phyloP scores from a whole-genome alignment of 2,888 invertebrate genomes.

The Stomorhina lunata region DNA sequence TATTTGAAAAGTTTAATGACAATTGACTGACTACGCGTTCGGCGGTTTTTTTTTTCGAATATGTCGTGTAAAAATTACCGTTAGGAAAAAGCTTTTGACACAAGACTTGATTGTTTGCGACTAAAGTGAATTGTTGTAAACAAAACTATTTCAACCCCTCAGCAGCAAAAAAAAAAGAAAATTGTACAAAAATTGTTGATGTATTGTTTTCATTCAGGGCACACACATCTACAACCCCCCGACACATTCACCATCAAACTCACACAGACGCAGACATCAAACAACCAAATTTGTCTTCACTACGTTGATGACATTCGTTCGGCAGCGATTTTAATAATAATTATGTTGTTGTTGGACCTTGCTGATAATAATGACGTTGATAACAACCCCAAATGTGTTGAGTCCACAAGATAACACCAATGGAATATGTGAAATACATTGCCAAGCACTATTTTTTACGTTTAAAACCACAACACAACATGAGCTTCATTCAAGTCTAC shows the following conservation, averaged over 20 bases:
- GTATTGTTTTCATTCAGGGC: slow-evolving; percentile 49
- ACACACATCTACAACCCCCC: no score
- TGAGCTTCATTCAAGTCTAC: slow-evolving; percentile 22
- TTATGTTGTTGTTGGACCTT: slow-evolving; percentile 25
- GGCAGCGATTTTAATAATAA: slow-evolving; percentile 32
- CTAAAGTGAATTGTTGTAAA: slow-evolving; percentile 62
- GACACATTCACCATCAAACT: neutral
- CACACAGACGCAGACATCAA: slow-evolving; percentile 8
- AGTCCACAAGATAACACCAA: slow-evolving; percentile 1
- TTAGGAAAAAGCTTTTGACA: slow-evolving; percentile 56
- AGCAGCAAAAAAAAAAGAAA: slow-evolving; percentile 23
- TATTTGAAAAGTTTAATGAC: neutral
- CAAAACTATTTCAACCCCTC: slow-evolving; percentile 66
- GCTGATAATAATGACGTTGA: slow-evolving; percentile 30
- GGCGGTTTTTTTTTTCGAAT: neutral
- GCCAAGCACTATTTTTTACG: neutral
- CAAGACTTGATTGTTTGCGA: slow-evolving; percentile 62
- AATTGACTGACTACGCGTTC: neutral
- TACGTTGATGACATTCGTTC: slow-evolving; percentile 41
- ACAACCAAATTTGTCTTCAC: slow-evolving; percentile 18
- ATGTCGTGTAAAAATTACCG: slow-evolving; percentile 46
- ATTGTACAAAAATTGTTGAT: neutral
- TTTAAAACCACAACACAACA: slow-evolving; percentile 41
- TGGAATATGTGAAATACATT: neutral
- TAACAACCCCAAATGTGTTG: slow-evolving; percentile 51